Conservation (phyloP, 2,888 invertebrate species). For the Coleophora flavipennella region DNA sequence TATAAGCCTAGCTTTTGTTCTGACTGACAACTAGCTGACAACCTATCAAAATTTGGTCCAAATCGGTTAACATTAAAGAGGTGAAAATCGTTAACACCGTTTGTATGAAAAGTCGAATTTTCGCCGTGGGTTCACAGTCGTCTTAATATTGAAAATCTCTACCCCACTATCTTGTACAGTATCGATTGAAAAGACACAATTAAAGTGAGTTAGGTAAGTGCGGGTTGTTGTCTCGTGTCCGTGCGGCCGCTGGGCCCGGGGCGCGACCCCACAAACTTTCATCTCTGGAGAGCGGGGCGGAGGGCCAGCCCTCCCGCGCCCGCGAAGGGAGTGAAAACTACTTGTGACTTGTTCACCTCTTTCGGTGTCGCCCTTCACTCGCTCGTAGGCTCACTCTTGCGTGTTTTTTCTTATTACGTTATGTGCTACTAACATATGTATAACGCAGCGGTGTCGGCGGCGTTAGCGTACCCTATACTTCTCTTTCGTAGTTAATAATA, state of each 20-base stretch:
- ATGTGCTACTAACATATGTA: background rate
- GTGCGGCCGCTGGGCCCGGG: constrained; percentile 39
- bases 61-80: no score
- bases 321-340: constrained; percentile 67
- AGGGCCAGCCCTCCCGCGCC: constrained; percentile 41
- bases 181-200: constrained; percentile 73
- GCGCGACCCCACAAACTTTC: constrained; percentile 70
- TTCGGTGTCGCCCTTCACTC: constrained; percentile 61
- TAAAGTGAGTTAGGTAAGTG: constrained; percentile 70
- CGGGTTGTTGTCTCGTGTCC: constrained; percentile 62
- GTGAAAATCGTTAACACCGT: no score
- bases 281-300: constrained; percentile 57
- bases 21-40: no score
- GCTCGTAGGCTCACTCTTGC: constrained; percentile 32
- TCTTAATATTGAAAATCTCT: no score
- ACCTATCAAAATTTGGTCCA: no score
- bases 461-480: no score
- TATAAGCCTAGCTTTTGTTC: no score
- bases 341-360: constrained; percentile 72
- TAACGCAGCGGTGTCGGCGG: background rate
- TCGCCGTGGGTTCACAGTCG: no score
- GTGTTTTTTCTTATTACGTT: constrained; percentile 30
- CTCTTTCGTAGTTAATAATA: no score
- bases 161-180: constrained; percentile 34
- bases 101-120: no score